Conservation (phyloP, 2,797 vertebrate genomes). For the Psittacula echo region DNA sequence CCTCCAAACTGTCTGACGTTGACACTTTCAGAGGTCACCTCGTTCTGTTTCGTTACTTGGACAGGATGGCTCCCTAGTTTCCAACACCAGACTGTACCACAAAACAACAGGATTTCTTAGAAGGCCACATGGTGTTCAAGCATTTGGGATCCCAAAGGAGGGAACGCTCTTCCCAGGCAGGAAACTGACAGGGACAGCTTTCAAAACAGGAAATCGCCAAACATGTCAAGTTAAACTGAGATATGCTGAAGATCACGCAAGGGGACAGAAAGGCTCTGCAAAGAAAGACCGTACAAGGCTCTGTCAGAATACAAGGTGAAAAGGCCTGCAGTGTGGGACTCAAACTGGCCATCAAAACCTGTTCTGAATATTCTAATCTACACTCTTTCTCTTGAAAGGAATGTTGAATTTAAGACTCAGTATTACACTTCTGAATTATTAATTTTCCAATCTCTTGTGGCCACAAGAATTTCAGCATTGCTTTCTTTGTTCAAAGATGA, state of each 20-base stretch:
- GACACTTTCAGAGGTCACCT: accelerated
- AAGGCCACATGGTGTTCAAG: not conserved
- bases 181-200: not conserved
- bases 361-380: not conserved
- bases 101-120: slow-evolving; percentile 26
- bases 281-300: not conserved
- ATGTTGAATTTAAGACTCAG: not conserved
- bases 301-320: not conserved
- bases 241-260: not conserved
- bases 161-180: not conserved
- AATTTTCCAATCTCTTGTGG: not conserved
- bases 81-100: not conserved
- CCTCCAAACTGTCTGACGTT: accelerated
- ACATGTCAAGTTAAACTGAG: not conserved
- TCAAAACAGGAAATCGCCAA: slow-evolving; percentile 31
- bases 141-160: not conserved
- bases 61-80: not conserved
- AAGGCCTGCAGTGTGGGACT: not conserved
- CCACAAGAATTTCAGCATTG: not conserved
- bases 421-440: not conserved
- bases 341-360: not conserved
- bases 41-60: accelerated
- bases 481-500: not conserved
- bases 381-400: not conserved
- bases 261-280: not conserved